These are phyloP conservation scores for Cantharis rustica DNA, from an alignment of 2,888 invertebrate genomes.

Conservation along the genomic window DNA sequence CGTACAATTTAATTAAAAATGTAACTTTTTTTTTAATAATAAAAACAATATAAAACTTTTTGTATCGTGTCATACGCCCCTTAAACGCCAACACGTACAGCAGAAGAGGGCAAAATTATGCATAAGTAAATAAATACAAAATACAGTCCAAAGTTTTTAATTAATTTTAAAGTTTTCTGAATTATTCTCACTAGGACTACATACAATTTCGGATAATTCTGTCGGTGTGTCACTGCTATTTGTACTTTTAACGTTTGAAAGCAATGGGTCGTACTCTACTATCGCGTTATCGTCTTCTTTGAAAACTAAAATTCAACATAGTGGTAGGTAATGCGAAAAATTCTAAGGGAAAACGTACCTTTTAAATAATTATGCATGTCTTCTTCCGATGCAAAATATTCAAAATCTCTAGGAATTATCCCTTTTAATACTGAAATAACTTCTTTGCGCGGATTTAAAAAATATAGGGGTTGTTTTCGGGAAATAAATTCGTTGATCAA, in stretches of 20 bases:
- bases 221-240: slow-evolving; percentile 9
- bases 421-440: slow-evolving; percentile 73
- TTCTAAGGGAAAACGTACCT: slow-evolving; percentile 46
- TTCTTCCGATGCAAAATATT: slow-evolving; percentile 61
- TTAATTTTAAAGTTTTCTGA: not conserved
- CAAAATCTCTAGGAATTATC: slow-evolving; percentile 67
- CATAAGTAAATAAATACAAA: not conserved
- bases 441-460: slow-evolving; percentile 69
- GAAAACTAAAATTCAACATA: slow-evolving; percentile 17
- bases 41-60: not conserved
- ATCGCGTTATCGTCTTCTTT: slow-evolving; percentile 11
- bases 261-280: slow-evolving; percentile 21
- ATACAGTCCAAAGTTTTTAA: not conserved
- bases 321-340: not conserved
- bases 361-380: slow-evolving; percentile 66
- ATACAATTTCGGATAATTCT: slow-evolving; percentile 25
- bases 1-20: not conserved
- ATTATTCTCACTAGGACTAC: not conserved
- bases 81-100: too few relatives aligned
- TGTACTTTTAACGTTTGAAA: slow-evolving; percentile 14
- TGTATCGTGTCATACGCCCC: too few relatives aligned
- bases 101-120: too few relatives aligned
- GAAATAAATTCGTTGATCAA: slow-evolving; percentile 72
- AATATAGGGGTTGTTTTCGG: slow-evolving; percentile 73
- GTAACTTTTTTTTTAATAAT: not conserved